Evolutionary conservation across 2,888 invertebrate genomes (phyloP).

Genomic region (Macrosiphum euphorbiae): DNA sequence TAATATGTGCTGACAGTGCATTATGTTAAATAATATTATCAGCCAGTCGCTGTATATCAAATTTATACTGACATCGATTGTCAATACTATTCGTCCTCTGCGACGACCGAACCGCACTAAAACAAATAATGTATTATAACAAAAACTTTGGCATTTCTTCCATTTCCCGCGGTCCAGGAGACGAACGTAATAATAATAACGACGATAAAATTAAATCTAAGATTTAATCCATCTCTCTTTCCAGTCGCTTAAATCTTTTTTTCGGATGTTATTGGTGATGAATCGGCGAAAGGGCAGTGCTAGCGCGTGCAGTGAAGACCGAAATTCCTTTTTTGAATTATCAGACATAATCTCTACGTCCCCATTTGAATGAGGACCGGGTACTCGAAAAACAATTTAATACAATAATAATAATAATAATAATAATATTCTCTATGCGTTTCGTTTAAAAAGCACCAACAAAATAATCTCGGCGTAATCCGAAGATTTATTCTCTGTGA

Average conservation of each 20-base stretch:
- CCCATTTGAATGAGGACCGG: neutral
- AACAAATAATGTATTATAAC: neutral
- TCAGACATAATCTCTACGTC: neutral
- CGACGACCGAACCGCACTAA: neutral
- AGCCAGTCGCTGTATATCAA: neutral
- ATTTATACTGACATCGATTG: neutral
- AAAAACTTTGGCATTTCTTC: neutral
- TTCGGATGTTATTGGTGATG: neutral
- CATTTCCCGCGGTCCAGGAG: neutral
- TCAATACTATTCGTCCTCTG: neutral
- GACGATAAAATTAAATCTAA: neutral
- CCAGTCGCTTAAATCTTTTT: slow-evolving; percentile 12
- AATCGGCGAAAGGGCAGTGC: neutral
- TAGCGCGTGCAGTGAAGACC: neutral
- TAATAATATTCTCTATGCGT: neutral
- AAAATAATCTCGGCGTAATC: slow-evolving; percentile 20
- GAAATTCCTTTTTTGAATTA: slow-evolving; percentile 31
- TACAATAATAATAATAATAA: slow-evolving; percentile 19
- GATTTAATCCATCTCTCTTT: neutral
- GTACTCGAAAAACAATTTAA: slow-evolving; percentile 42
- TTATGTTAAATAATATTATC: neutral
- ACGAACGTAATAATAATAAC: slow-evolving; percentile 1
- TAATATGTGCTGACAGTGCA: neutral
- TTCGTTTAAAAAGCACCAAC: slow-evolving; percentile 9
- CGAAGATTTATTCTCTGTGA: slow-evolving; percentile 1